Percentiles rank a stretch among this genome's conserved stretches.
Evolutionary conservation across 2,797 vertebrate genomes (phyloP).

Genomic region (Carapus acus): DNA sequence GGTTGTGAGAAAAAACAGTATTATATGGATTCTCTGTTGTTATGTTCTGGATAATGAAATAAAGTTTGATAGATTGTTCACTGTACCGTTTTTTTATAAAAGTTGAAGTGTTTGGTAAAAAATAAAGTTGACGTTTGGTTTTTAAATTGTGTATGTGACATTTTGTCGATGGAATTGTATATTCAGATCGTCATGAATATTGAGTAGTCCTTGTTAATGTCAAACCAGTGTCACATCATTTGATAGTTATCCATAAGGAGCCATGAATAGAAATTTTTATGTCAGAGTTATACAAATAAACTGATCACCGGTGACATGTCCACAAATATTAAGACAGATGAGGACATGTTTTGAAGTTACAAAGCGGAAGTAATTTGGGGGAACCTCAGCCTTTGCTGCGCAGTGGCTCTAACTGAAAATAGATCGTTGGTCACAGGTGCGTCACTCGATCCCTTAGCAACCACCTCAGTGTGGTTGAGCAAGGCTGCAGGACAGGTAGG

Average conservation of each 20-base stretch:
- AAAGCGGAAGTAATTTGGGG: background rate
- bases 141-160: constrained; percentile 48
- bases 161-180: too few species aligned
- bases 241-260: too few species aligned
- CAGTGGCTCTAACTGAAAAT: background rate
- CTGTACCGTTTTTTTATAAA: constrained; percentile 68
- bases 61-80: constrained; percentile 57
- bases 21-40: constrained; percentile 54
- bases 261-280: too few species aligned
- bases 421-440: background rate
- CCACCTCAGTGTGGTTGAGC: constrained; percentile 26
- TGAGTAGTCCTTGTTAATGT: too few species aligned
- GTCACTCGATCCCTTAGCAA: constrained; percentile 56
- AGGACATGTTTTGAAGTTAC: too few species aligned
- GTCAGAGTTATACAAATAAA: too few species aligned
- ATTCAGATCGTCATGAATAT: too few species aligned
- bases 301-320: too few species aligned
- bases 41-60: constrained; percentile 46
- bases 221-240: too few species aligned
- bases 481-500: constrained; percentile 9
- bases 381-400: background rate
- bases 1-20: constrained; percentile 54
- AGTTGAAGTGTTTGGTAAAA: constrained; percentile 56
- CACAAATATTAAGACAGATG: too few species aligned
- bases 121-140: constrained; percentile 65